These are phyloP conservation scores for Blastobasis adustella DNA, from an alignment of 2,888 invertebrate genomes.

Conservation along the genomic window DNA sequence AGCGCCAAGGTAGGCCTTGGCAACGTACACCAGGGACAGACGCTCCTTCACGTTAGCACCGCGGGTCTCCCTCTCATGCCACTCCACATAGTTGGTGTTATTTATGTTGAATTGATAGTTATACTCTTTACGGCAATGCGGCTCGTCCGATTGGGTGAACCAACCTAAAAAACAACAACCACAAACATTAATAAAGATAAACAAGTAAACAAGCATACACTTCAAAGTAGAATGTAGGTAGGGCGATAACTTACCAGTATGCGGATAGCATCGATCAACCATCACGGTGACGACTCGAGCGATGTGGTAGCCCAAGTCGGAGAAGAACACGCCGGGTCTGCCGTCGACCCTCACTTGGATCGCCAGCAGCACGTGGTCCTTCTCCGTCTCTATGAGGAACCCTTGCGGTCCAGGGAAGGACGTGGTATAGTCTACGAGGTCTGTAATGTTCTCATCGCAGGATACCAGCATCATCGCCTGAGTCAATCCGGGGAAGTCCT, in stretches of 20 bases:
- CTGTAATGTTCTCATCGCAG: constrained; percentile 89
- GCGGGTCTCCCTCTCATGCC: constrained; percentile 87
- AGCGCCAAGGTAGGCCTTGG: constrained; percentile 85
- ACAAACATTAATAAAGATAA: neutral
- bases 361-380: constrained; percentile 91
- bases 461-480: constrained; percentile 85
- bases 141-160: constrained; percentile 89
- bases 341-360: constrained; percentile 83
- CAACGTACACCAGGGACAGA: constrained; percentile 85
- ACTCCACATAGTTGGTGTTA: constrained; percentile 86
- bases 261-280: constrained; percentile 90
- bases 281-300: constrained; percentile 91
- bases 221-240: too few relatives aligned
- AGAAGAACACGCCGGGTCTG: constrained; percentile 84
- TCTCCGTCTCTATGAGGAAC: constrained; percentile 82
- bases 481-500: constrained; percentile 80
- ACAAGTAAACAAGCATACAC: neutral
- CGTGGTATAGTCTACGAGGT: constrained; percentile 76
- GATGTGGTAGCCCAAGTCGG: constrained; percentile 94
- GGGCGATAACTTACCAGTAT: constrained; percentile 78
- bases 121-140: constrained; percentile 87
- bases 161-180: constrained; percentile 73
- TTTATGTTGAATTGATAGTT: constrained; percentile 83
- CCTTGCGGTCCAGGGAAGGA: constrained; percentile 76
- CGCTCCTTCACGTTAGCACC: constrained; percentile 77